Base-by-base conservation (phyloP, 2,888 invertebrate species). In the Myopa testacea region DNA sequence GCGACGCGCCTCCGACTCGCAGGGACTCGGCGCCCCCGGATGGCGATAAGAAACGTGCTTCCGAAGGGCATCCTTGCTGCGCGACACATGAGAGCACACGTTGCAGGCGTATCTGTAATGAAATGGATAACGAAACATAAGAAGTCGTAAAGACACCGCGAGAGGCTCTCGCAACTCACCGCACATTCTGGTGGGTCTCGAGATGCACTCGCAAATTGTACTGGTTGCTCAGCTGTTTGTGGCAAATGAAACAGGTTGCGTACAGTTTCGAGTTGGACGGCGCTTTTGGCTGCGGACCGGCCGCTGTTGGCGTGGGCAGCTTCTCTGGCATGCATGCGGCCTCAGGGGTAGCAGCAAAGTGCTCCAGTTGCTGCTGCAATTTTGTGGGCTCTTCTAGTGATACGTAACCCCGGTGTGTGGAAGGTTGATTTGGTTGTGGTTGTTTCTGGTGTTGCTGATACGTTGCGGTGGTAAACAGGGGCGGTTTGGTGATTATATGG, bases 11-110 rank as follows among this genome's bases (percentile, higher is more conserved):
- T 90, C 89, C 38, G 88, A 86, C 78, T 90, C 90, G 74, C 90
- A 90, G 4, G 90, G 90, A 34, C 89, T 89, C 4, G 90, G 90
- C 26, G 89, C 89, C 4, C 89, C 92, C 8, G 95, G 95, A 89
- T 96, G 96, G 76, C 96, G 90, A 85, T 96, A 96, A 0, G 96
- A 96, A 62, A 96, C 95, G 87, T 96, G 96, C 88, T 96, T 96
- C 81, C 96, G 91, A 75, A 96, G 90, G 45, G 96, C 96, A 88
- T 96, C 96, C 79, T 96, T 91, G 75, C 96, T 96, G 80, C 96
- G 92, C 62, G 96, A 96, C 60, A 96, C 96, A 88, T 96, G 96
- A 0, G 94, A 93, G 89, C 96, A 96, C 0, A 95, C 95, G 80
- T 94, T 93, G 86, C 96, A 96, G 52, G 96, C 95, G 88, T 96